Base-by-base conservation (phyloP, 2,797 vertebrate genomes). In the Sebastolobus alascanus region DNA sequence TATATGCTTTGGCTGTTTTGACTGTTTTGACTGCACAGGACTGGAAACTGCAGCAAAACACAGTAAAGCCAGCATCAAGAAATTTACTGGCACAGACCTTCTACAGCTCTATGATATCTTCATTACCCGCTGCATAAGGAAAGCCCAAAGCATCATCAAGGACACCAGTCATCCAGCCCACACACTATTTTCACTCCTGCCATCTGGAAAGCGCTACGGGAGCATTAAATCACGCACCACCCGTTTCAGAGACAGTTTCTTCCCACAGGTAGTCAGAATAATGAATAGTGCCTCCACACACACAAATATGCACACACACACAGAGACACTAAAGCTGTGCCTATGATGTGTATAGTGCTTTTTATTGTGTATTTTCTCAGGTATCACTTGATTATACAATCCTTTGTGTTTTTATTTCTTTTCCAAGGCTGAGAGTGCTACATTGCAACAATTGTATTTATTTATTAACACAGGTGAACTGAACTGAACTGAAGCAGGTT, bases 141-240 rank as follows among this genome's bases (percentile, higher is more conserved):
- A 91, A 90, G 84, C 91, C 86, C 81, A 87, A 35, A 90, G 87
- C 87, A 88, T 88, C 90, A 88, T 89, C 90, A 91, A 90, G 89
- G 91, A 93, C 89, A 91, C 82, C 86, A 92, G 87, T 89, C 88
- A 89, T 82, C 87, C 87, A 80, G 81, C 89, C 89, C 90, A 89
- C 92, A 90, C 84, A 87, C 80, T 84, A 85, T 87, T 83, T 86
- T 91, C 83, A 77, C 60, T 83, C 68, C 78, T 90, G 88, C 90
- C 90, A 90, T 92, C 85, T 93, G 91, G 85, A 90, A 87, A 92
- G 91, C 2, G 74, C 82, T 82, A 88, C 79, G 54, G 12, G 84
- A 88, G 85, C 89, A 89, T 92, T 91, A 91, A 90, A 93, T 93
- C 91, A 91, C 50, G 40, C 79, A 77, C 50, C 75, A 55, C 20